phyloP scores from a whole-genome alignment of 2,888 invertebrate genomes.

The Drosophila pegasa region DNA sequence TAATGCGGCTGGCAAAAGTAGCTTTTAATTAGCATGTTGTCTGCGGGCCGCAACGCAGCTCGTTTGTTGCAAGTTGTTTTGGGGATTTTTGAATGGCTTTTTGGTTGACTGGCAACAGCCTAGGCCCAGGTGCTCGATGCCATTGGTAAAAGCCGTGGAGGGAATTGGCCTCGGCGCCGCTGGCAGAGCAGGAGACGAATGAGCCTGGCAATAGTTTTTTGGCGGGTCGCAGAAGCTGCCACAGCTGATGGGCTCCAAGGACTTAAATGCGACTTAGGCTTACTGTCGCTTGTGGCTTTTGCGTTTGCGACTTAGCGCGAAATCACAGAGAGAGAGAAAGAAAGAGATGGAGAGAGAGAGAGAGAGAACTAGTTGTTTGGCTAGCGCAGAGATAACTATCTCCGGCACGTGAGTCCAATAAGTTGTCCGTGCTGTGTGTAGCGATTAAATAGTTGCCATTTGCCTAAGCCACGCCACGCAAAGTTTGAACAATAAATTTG shows the following conservation, averaged over 20 bases:
- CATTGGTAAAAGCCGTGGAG: neutral
- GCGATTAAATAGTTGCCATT: constrained; percentile 13
- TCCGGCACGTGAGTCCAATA: constrained; percentile 18
- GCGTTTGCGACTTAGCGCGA: constrained; percentile 5
- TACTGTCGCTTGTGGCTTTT: constrained; percentile 17
- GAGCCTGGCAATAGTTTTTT: constrained; percentile 20
- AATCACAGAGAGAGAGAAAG: neutral
- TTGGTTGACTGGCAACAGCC: constrained; percentile 59
- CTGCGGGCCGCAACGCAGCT: constrained; percentile 62
- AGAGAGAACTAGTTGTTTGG: neutral
- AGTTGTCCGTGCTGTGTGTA: constrained; percentile 15
- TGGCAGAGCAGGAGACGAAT: neutral
- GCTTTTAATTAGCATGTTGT: constrained; percentile 78
- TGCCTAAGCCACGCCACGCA: constrained; percentile 11
- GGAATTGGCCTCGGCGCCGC: neutral
- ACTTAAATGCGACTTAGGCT: constrained; percentile 32
- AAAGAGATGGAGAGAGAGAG: neutral
- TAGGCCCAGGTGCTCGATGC: constrained; percentile 23
- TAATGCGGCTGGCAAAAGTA: constrained; percentile 77
- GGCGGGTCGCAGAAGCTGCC: neutral
- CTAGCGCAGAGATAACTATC: neutral
- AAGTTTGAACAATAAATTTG: constrained; percentile 9
- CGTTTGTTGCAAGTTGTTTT: constrained; percentile 60
- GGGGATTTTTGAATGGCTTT: constrained; percentile 65
- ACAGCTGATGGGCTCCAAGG: constrained; percentile 25